These are phyloP conservation scores for Typhlichthys subterraneus DNA, from an alignment of 2,797 vertebrate species.

Conservation along the genomic window DNA sequence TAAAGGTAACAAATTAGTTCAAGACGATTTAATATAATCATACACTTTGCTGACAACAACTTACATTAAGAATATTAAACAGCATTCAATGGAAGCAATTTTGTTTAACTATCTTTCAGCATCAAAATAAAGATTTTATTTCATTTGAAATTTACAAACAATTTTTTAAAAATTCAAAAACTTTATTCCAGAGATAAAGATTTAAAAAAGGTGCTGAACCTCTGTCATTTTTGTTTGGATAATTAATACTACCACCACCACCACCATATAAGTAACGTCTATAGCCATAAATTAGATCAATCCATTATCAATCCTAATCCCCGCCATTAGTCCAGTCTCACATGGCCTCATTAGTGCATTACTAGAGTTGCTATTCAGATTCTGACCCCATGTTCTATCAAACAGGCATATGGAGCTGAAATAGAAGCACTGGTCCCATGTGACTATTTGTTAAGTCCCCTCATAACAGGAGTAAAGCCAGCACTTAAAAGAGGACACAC, in stretches of 20 bases:
- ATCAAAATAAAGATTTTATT: neutral
- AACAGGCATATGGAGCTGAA: slow-evolving; percentile 63
- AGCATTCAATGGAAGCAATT: neutral
- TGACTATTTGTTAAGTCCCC: slow-evolving; percentile 84
- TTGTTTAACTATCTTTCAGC: neutral
- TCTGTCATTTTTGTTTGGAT: neutral
- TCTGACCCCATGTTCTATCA: slow-evolving; percentile 51
- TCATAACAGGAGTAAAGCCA: slow-evolving; percentile 77
- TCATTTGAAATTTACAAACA: neutral
- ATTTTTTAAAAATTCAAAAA: neutral
- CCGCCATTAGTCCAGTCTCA: slow-evolving; percentile 58
- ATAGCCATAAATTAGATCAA: slow-evolving; percentile 48
- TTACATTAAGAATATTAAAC: neutral
- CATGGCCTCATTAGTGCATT: slow-evolving; percentile 71
- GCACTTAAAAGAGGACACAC: slow-evolving; percentile 61
- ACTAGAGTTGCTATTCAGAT: slow-evolving; percentile 57
- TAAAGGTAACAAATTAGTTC: slow-evolving; percentile 1
- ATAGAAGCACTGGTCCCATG: slow-evolving; percentile 73
- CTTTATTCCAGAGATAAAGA: neutral
- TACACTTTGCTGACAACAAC: neutral
- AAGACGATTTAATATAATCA: neutral
- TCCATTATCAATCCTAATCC: slow-evolving; percentile 63
- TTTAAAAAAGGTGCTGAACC: slow-evolving; percentile 10
- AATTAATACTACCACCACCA: slow-evolving; percentile 4
- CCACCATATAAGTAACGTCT: slow-evolving; percentile 13